Evolutionary conservation across 1,140 invertebrate species (phyloP).

Genomic region (Nixonia krombeini): DNA sequence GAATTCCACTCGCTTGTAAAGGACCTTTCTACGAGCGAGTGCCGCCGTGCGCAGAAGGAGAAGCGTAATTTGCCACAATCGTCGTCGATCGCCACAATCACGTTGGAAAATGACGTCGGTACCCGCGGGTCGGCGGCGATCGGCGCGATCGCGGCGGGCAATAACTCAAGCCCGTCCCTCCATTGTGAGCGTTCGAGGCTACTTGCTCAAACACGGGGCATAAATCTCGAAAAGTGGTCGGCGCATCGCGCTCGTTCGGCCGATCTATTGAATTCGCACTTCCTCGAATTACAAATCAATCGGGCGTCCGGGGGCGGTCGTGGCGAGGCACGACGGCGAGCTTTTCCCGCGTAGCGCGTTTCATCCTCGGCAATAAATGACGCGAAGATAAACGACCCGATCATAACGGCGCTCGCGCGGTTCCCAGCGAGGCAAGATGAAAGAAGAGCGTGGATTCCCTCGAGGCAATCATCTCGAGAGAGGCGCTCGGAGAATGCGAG

Average conservation of each 20-base stretch:
- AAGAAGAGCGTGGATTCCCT: slow-evolving; percentile 30
- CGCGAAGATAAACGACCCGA: slow-evolving; percentile 31
- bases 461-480: slow-evolving; percentile 34
- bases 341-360: slow-evolving; percentile 5
- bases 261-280: slow-evolving; percentile 3
- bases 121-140: too few relatives aligned
- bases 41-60: too few relatives aligned
- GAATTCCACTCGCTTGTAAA: too few relatives aligned
- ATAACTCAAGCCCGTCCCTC: too few relatives aligned
- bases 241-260: background rate
- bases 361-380: slow-evolving; percentile 15
- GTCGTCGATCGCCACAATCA: too few relatives aligned
- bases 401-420: slow-evolving; percentile 36
- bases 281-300: slow-evolving; percentile 26
- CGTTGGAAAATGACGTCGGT: too few relatives aligned
- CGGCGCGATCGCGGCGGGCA: too few relatives aligned
- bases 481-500: slow-evolving; percentile 18
- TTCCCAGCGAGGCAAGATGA: slow-evolving; percentile 23
- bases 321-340: background rate
- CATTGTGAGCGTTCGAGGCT: too few relatives aligned
- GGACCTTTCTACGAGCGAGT: too few relatives aligned
- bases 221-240: too few relatives aligned
- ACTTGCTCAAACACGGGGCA: too few relatives aligned
- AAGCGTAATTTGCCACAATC: too few relatives aligned
- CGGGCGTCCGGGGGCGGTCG: slow-evolving; percentile 8